Percentiles rank a stretch among this genome's conserved stretches.
Evolutionary conservation across 2,797 vertebrate species (phyloP).

Genomic region (Rhynchotus rufescens): DNA sequence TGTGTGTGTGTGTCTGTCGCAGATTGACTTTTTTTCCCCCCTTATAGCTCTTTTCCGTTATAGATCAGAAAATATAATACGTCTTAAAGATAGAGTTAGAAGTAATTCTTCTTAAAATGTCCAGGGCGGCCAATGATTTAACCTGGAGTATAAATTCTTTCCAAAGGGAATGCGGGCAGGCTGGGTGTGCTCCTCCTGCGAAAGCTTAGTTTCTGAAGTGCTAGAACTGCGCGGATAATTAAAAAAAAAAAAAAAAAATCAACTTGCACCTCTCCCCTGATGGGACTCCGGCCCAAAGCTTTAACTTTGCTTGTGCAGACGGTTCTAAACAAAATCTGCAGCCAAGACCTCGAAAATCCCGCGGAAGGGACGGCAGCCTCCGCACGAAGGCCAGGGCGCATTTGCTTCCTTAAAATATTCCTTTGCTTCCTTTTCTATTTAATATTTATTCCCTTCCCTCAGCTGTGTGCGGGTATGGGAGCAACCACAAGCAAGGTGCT

Average conservation of each 20-base stretch:
- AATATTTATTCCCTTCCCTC: background rate
- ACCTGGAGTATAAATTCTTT: background rate
- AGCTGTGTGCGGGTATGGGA: no score
- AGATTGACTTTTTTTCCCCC: background rate
- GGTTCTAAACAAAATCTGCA: background rate
- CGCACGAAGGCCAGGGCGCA: background rate
- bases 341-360: background rate
- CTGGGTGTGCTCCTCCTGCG: background rate
- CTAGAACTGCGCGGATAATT: background rate
- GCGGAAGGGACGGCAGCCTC: background rate
- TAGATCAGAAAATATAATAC: background rate
- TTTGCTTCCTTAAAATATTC: background rate
- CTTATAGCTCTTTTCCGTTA: background rate
- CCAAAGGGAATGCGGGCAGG: background rate
- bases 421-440: background rate
- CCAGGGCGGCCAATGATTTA: background rate
- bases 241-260: no score
- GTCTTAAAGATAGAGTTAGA: background rate
- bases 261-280: no score
- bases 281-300: no score
- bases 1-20: no score
- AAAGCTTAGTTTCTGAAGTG: background rate
- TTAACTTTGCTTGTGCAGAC: background rate
- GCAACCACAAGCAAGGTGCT: background rate
- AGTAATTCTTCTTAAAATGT: background rate